Evolutionary conservation across 2,113 vertebrate species (phyloP), one percentile per base, ranked within the genome.

Genomic region (Prochilodus magdalenae): DNA sequence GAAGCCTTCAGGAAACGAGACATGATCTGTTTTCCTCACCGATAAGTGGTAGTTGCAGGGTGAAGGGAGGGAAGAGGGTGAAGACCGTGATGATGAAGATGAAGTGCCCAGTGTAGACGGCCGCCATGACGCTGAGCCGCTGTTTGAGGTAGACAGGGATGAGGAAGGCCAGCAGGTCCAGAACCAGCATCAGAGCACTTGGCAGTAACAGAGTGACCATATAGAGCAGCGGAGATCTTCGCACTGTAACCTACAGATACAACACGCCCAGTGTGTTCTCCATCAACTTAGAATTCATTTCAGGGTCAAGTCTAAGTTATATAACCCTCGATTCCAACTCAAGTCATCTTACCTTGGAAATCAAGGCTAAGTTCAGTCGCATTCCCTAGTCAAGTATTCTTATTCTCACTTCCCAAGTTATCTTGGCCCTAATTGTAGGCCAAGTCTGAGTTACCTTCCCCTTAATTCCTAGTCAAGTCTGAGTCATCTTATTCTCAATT

Each of bases 81-180:
- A 82, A 85, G 55, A 82, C 30, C 24, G 59, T 59, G 57, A 82
- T 55, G 79, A 85, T 77, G 84, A 81, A 85, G 69, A 85, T 73
- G 79, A 85, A 85, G 79, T 82, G 79, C 3, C 84, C 84, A 16
- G 79, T 82, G 69, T 81, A 85, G 79, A 81, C 77, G 49, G 79
- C 73, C 14, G 69, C 63, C 79, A 70, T 85, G 53, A 81, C 44
- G 60, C 67, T 81, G 67, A 85, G 79, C 5, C 84, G 79, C 84
- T 82, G 84, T 22, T 82, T 85, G 57, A 78, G 75, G 79, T 81
- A 81, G 5, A 47, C 27, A 4, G 79, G 79, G 47, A 82, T 77
- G 67, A 85, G 55, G 69, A 77, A 82, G 29, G 65, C 79, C 67
- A 85, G 67, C 12, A 72, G 40, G 66, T 85, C 84, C 74, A 85